Evolutionary conservation across 2,888 invertebrate genomes (phyloP).

Genomic region (Agrochola lota): DNA sequence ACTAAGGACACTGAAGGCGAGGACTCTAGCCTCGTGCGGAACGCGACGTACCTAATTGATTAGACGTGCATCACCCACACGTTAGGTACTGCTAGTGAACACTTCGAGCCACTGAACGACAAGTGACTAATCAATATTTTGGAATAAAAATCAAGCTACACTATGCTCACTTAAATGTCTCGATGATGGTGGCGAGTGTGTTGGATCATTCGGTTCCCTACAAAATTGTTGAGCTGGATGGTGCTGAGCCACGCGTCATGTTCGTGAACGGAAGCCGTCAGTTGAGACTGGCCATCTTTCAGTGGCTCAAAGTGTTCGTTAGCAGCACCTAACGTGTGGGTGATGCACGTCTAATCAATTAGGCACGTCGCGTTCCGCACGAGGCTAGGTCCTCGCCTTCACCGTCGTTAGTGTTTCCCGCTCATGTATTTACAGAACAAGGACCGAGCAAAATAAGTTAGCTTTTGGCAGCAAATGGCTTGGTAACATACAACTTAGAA

Average conservation of each 20-base stretch:
- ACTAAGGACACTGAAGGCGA: slow-evolving; percentile 46
- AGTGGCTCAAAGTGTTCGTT: slow-evolving; percentile 27
- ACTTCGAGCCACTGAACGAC: slow-evolving; percentile 17
- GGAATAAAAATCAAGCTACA: background rate
- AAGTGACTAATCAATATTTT: slow-evolving; percentile 40
- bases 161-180: background rate
- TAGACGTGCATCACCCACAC: slow-evolving; percentile 60
- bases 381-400: slow-evolving; percentile 52
- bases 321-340: slow-evolving; percentile 37
- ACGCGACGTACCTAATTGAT: slow-evolving; percentile 62
- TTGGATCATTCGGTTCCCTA: too few relatives aligned
- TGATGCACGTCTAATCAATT: slow-evolving; percentile 66
- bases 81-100: slow-evolving; percentile 32
- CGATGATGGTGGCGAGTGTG: too few relatives aligned
- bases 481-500: background rate
- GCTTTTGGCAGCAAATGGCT: slow-evolving; percentile 8
- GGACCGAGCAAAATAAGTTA: slow-evolving; percentile 28
- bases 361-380: slow-evolving; percentile 56
- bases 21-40: slow-evolving; percentile 54
- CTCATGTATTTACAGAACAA: slow-evolving; percentile 47
- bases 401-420: slow-evolving; percentile 39
- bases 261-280: too few relatives aligned
- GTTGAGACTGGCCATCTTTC: background rate
- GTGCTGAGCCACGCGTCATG: too few relatives aligned
- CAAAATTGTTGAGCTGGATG: too few relatives aligned